These are phyloP conservation scores for Elymnias hypermnestra DNA, from an alignment of 1,140 invertebrate species.

Conservation along the genomic window DNA sequence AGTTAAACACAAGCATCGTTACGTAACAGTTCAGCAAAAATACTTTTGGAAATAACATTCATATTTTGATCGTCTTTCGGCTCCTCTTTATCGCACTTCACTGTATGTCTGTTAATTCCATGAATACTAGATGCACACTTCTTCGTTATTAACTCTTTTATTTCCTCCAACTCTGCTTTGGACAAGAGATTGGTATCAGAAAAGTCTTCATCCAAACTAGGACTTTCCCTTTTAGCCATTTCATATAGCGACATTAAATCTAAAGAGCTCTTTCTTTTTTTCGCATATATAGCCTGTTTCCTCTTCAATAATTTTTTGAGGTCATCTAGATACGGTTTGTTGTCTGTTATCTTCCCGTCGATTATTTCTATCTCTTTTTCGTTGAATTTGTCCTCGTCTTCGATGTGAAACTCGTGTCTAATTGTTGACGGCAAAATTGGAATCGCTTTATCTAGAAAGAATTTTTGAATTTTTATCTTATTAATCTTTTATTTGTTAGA, in stretches of 20 bases:
- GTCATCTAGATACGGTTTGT: conserved; percentile 50
- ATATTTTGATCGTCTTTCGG: conserved; percentile 1
- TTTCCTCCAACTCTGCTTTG: conserved; percentile 45
- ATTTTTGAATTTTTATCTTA: not conserved
- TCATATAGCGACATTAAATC: conserved; percentile 47
- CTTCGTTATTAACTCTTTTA: conserved; percentile 50
- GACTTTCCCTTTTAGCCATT: conserved; percentile 43
- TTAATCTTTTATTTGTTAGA: no score
- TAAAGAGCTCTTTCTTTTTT: conserved; percentile 38
- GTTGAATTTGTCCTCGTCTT: conserved; percentile 41
- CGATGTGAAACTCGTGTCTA: conserved; percentile 40
- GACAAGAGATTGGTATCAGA: conserved; percentile 39
- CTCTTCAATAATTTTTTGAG: conserved; percentile 43
- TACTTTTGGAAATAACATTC: conserved; percentile 35
- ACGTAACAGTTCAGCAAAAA: conserved; percentile 34
- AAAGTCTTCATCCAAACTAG: conserved; percentile 27
- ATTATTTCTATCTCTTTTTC: conserved; percentile 63
- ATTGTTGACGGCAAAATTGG: conserved; percentile 30
- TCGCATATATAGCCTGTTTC: conserved; percentile 31
- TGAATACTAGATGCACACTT: conserved; percentile 43
- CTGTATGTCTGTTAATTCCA: conserved; percentile 39
- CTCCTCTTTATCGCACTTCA: conserved; percentile 27
- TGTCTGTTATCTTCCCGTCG: conserved; percentile 44
- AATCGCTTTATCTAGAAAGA: conserved; percentile 12
- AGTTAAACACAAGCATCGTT: conserved; percentile 8